phyloP scores from a whole-genome alignment of 2,113 vertebrate species.

The Perca schrenkii region DNA sequence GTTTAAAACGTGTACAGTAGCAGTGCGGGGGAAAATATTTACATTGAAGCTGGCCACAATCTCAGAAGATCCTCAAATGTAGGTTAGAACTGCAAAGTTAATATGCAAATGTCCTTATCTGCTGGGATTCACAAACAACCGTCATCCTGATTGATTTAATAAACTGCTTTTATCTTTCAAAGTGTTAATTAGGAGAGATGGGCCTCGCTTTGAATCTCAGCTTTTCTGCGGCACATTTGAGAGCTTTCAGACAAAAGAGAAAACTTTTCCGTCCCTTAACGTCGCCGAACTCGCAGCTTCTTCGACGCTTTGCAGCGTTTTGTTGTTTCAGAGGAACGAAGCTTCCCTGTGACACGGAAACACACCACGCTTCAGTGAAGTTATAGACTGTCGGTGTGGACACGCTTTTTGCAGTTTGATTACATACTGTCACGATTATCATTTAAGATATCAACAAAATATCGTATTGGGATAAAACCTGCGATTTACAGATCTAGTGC shows the following conservation, averaged over 20 bases:
- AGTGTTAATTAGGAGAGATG: constrained; percentile 99
- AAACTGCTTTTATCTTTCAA: constrained; percentile 99
- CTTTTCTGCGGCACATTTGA: constrained; percentile 75
- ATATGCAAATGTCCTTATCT: constrained; percentile 99
- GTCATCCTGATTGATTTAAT: constrained; percentile 99
- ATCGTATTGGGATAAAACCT: too few species aligned
- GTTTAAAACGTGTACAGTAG: constrained; percentile 83
- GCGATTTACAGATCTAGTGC: too few species aligned
- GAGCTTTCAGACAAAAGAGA: constrained; percentile 79
- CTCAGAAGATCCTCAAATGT: constrained; percentile 94
- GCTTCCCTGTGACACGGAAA: constrained; percentile 8
- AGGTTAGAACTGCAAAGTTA: constrained; percentile 97
- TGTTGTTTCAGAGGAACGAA: constrained; percentile 50
- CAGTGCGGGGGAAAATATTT: constrained; percentile 88
- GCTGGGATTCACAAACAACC: constrained; percentile 99
- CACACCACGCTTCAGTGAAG: too few species aligned
- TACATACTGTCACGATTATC: neutral
- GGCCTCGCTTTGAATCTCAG: constrained; percentile 86
- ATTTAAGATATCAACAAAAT: neutral
- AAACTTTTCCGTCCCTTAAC: constrained; percentile 67
- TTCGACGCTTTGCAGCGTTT: constrained; percentile 3
- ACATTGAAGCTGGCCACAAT: constrained; percentile 92
- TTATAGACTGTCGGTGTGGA: neutral
- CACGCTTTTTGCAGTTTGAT: neutral
- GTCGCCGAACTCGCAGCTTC: constrained; percentile 47